These are phyloP conservation scores for Pristionchus arcanus DNA, from an alignment of 2,888 invertebrate species.

Conservation along the genomic window DNA sequence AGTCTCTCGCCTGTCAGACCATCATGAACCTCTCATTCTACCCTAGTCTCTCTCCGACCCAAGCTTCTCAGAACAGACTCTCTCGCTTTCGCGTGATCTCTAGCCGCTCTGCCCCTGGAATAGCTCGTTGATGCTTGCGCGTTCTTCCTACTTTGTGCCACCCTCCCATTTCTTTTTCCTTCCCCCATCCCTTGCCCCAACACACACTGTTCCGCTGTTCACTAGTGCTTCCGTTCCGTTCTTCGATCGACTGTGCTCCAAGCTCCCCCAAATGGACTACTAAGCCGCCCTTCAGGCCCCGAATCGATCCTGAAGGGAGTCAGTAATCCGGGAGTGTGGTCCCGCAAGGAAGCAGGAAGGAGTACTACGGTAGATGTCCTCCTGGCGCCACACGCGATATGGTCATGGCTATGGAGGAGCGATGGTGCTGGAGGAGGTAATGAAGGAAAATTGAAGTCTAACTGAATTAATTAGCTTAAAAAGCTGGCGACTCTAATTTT, in stretches of 20 bases:
- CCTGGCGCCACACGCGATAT: background rate
- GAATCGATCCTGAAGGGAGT: background rate
- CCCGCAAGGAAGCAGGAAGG: background rate
- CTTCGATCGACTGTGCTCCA: background rate
- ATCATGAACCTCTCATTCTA: background rate
- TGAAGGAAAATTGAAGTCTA: too few relatives aligned
- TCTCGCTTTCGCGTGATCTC: background rate
- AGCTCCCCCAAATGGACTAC: background rate
- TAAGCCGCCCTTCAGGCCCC: background rate
- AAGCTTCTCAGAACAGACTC: background rate
- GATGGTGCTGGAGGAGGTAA: constrained; percentile 41
- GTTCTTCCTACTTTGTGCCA: constrained; percentile 4
- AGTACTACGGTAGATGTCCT: background rate
- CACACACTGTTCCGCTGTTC: background rate
- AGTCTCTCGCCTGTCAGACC: background rate
- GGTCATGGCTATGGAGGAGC: background rate
- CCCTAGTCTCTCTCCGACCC: background rate
- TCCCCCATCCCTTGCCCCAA: background rate
- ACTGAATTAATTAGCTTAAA: too few relatives aligned
- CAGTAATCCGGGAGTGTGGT: constrained; percentile 12
- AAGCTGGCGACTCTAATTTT: too few relatives aligned
- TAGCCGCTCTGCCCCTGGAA: background rate
- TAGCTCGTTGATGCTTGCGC: background rate
- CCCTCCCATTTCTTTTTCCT: background rate
- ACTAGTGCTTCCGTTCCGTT: background rate